Conservation (phyloP, 1,140 invertebrate genomes). For the Cherax destructor region DNA sequence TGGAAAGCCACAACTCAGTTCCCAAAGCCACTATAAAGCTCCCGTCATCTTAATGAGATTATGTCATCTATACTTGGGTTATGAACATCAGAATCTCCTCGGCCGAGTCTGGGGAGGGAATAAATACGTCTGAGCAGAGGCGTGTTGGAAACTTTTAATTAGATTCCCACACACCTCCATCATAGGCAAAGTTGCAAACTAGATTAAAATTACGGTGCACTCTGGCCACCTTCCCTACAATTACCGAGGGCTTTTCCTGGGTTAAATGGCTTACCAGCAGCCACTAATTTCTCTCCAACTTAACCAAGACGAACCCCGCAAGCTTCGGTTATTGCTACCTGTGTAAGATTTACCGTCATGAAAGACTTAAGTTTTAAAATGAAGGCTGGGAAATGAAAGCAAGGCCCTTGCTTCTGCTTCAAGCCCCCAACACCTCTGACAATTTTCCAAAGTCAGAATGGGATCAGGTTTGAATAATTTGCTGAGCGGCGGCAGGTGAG, state of each 20-base stretch:
- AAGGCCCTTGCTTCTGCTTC: too few species aligned
- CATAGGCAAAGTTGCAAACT: conserved; percentile 67
- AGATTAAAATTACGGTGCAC: conserved; percentile 68
- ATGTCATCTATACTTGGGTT: background rate
- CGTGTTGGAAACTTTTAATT: conserved; percentile 63
- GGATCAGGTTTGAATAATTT: background rate
- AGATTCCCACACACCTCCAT: conserved; percentile 66
- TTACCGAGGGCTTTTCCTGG: background rate
- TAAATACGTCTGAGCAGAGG: conserved; percentile 39
- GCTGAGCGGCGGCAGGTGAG: background rate
- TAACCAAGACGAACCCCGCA: background rate
- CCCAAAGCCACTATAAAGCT: too few species aligned
- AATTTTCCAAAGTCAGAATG: too few species aligned
- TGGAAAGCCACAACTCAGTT: too few species aligned
- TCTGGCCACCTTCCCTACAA: conserved; percentile 29
- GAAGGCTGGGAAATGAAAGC: too few species aligned
- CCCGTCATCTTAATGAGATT: background rate
- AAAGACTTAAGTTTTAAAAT: too few species aligned
- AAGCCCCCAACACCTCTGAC: too few species aligned
- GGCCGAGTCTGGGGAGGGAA: background rate
- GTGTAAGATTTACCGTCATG: background rate
- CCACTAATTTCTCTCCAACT: background rate
- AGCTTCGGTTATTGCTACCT: background rate
- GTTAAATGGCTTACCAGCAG: background rate
- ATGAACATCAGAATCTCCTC: background rate